Evolutionary conservation across 2,113 vertebrate species (phyloP), one percentile per base, ranked within the genome.

Genomic region (Formicarius rufipectus): DNA sequence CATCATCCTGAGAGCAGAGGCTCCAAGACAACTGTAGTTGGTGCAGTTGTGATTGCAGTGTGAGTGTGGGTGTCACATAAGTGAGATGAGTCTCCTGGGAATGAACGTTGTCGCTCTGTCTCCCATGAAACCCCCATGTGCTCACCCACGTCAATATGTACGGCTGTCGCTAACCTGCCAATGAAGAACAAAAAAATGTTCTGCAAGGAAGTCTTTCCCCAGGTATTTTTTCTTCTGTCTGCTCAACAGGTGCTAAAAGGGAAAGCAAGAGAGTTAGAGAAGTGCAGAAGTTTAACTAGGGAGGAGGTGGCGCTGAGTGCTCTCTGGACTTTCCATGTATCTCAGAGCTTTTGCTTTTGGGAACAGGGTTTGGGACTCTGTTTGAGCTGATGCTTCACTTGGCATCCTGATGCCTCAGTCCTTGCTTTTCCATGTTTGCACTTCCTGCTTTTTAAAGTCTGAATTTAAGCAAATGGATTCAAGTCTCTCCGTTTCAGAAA

Each of bases 71-170:
- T 0, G 20, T 84, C 79, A 45, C 3, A 0, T 72, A 84, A 82
- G 91, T 71, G 90, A 93, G 82, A 52, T 45, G 71, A 87, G 24
- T 45, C 88, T 71, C 47, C 56, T 75, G 89, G 87, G 90, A 96
- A 60, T 77, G 69, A 88, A 67, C 15, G 1, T 31, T 90, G 90
- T 58, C 12, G 4, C 90, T 94, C 53, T 71, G 42, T 87, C 87
- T 89, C 92, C 85, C 67, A 49, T 90, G 73, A 90, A 95, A 93
- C 76, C 28, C 55, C 44, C 40, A 10, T 73, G 83, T 83, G 71
- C 68, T 90, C 87, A 55, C 76, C 75, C 85, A 80, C n/a, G 0
- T 58, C 6, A 2, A 16, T 82, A 47, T 8, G 33, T 80, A 66
- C 0, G 40, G 53, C 81, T 94, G 90, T 86, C 14, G 3, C 84